Evolutionary conservation across 2,888 invertebrate species (phyloP).

Genomic region (Sycophila texana): DNA sequence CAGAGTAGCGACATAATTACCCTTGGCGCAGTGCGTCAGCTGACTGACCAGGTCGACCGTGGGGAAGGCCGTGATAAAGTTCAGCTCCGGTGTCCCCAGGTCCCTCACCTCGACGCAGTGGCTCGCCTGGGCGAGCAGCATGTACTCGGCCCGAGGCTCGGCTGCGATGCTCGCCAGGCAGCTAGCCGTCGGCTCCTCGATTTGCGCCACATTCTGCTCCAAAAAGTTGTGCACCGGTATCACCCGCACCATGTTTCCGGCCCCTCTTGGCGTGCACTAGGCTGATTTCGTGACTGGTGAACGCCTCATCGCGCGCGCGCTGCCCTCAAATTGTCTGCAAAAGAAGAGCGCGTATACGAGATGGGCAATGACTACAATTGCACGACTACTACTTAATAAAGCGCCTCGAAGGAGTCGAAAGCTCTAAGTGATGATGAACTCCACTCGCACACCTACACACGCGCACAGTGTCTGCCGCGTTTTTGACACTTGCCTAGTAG

Average conservation of each 20-base stretch:
- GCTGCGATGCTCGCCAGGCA: constrained; percentile 77
- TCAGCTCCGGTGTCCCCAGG: constrained; percentile 72
- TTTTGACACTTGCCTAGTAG: constrained; percentile 35
- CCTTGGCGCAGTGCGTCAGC: constrained; percentile 82
- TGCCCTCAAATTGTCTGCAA: not conserved
- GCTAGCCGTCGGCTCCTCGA: constrained; percentile 82
- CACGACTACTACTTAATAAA: not conserved
- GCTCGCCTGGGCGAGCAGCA: constrained; percentile 80
- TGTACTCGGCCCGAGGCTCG: constrained; percentile 72
- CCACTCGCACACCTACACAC: not conserved
- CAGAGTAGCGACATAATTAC: constrained; percentile 83
- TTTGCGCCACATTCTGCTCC: constrained; percentile 81
- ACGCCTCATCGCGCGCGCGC: not conserved
- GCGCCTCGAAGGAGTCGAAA: no score
- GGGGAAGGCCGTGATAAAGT: constrained; percentile 81
- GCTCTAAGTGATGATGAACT: not conserved
- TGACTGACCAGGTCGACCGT: constrained; percentile 85
- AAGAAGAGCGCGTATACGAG: not conserved
- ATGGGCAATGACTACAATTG: not conserved
- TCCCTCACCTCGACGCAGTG: constrained; percentile 81
- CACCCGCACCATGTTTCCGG: constrained; percentile 81
- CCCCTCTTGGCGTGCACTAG: not conserved
- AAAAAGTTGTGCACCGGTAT: constrained; percentile 83
- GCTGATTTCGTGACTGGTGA: not conserved
- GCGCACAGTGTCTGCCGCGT: not conserved